Evolutionary conservation across 2,797 vertebrate genomes (phyloP), one percentile per base, ranked within the genome.

Genomic region (Crocidura indochinensis): DNA sequence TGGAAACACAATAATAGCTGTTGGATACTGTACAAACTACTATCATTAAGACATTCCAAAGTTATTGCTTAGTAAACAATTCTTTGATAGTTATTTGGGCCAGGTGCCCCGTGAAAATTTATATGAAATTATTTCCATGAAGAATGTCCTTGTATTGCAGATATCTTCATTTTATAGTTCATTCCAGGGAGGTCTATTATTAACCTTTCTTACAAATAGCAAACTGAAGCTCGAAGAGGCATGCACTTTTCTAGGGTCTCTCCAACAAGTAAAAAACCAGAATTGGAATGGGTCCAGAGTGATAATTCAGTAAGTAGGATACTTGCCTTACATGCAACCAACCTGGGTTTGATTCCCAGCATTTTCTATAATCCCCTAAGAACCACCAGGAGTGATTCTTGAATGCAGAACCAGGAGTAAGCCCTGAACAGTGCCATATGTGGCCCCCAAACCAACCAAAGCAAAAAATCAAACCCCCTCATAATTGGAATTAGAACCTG

Each of bases 1-100:
- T 20, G 8, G 44, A 82, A 84, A 64, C 10, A 72, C 31, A 72
- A 10, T 68, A 24, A n/a, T 4, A 47, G 72, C n/a, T 75, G 2
- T 49, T 22, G 10, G 71, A 49, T 60, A 12, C 27, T 44, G 3
- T 26, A 11, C 11, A 88, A 77, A 75, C 27, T 88, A 51, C 6
- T 60, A 38, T 71, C 26, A 79, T 67, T 88, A 86, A 83, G 51
- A 71, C 69, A 11, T 77, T 83, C 46, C 26, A 89, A 49, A 6
- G 6, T 29, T 87, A 85, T 8, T 64, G 76, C n/a, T 79, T 87
- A 68, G 31, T 49, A 49, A 83, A 46, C 8, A 64, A 73, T 0
- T 3, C 8, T 44, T 78, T 56, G 38, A 38, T 38, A 38, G 15
- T n/a, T 8, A 20, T 91, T 80, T 73, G 29, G n/a, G 22, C 6